These are phyloP conservation scores for Psylliodes chrysocephalus DNA, from an alignment of 2,888 invertebrate species.

Conservation along the genomic window DNA sequence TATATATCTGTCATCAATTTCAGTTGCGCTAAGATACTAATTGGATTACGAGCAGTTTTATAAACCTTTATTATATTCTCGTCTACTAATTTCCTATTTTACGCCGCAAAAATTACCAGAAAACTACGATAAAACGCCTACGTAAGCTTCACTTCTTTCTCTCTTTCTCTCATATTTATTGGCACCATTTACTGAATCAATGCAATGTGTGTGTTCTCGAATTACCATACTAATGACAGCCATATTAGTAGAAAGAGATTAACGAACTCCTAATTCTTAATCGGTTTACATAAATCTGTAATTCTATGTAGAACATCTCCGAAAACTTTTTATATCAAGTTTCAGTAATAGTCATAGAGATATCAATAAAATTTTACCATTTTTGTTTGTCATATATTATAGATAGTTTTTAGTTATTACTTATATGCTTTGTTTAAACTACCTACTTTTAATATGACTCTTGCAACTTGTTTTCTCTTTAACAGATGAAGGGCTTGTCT, in stretches of 20 bases:
- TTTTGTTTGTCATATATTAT: too few species aligned
- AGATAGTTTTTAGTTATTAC: too few species aligned
- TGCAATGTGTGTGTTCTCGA: constrained; percentile 13
- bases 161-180: constrained; percentile 1
- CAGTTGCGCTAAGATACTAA: too few species aligned
- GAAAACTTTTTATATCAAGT: constrained; percentile 9
- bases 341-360: not conserved
- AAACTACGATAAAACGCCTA: not conserved
- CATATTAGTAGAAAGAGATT: constrained; percentile 33
- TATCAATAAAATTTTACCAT: too few species aligned
- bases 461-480: too few species aligned
- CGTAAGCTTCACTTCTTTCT: not conserved
- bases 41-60: too few species aligned
- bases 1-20: too few species aligned
- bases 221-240: constrained; percentile 25
- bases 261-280: constrained; percentile 35
- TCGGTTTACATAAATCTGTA: constrained; percentile 35
- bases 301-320: constrained; percentile 24
- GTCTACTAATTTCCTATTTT: not conserved
- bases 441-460: too few species aligned
- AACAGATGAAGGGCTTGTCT: too few species aligned
- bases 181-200: not conserved
- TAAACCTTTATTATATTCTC: not conserved
- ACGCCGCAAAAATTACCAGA: not conserved
- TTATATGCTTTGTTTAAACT: too few species aligned